Evolutionary conservation across 2,113 vertebrate genomes (phyloP).

Genomic region (Misgurnus mizolepis): DNA sequence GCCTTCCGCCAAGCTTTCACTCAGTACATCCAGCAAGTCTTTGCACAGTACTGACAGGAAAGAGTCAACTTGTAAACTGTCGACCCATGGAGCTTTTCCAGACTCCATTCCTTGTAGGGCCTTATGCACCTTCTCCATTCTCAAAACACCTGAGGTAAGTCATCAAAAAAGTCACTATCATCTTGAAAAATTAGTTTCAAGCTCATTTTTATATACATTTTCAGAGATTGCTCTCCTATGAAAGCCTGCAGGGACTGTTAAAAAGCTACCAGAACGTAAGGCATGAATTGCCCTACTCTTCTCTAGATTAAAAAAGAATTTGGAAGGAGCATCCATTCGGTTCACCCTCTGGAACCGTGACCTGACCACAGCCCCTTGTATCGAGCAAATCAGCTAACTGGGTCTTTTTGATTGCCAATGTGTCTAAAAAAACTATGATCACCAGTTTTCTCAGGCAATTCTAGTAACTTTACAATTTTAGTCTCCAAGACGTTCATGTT

Average conservation of each 20-base stretch:
- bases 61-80: slow-evolving; percentile 11
- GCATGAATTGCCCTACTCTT: too few species aligned
- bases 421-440: too few species aligned
- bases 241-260: neutral
- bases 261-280: too few species aligned
- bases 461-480: too few species aligned
- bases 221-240: neutral
- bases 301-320: too few species aligned
- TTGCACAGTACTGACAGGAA: neutral
- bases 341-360: too few species aligned
- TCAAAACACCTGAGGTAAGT: neutral
- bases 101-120: neutral
- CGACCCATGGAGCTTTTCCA: neutral
- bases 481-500: too few species aligned
- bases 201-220: neutral
- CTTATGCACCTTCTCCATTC: neutral
- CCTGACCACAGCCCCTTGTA: too few species aligned
- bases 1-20: neutral
- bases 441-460: too few species aligned
- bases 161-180: neutral
- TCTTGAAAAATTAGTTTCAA: neutral
- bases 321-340: too few species aligned
- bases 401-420: too few species aligned
- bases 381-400: too few species aligned
- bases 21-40: neutral